phyloP scores from a whole-genome alignment of 2,888 invertebrate genomes.

The Eupithecia dodoneata region DNA sequence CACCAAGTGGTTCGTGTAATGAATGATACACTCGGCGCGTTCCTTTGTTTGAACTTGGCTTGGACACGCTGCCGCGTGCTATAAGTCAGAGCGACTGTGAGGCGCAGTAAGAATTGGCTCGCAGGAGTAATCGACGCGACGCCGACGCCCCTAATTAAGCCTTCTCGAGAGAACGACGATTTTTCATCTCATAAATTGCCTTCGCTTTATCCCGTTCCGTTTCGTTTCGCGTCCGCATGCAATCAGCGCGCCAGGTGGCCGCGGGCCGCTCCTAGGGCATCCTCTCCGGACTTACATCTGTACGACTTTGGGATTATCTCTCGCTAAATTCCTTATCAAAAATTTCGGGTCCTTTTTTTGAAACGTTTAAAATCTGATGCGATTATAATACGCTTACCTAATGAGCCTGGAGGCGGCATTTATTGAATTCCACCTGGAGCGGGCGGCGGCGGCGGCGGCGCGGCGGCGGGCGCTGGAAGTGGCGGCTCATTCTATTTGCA shows the following conservation, averaged over 20 bases:
- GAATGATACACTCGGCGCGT: too few relatives aligned
- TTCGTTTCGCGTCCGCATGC: slow-evolving; percentile 11
- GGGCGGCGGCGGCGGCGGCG: too few relatives aligned
- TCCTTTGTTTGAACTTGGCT: too few relatives aligned
- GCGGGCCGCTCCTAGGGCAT: neutral
- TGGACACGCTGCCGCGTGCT: too few relatives aligned
- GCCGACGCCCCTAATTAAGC: slow-evolving; percentile 40
- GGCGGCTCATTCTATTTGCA: too few relatives aligned
- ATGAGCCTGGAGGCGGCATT: neutral
- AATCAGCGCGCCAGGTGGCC: slow-evolving; percentile 13
- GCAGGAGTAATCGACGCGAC: slow-evolving; percentile 37
- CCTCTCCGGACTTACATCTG: neutral
- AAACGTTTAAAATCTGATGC: neutral
- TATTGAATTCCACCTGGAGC: too few relatives aligned
- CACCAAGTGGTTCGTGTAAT: too few relatives aligned
- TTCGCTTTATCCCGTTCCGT: slow-evolving; percentile 32
- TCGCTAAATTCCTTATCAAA: neutral
- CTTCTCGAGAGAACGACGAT: slow-evolving; percentile 41
- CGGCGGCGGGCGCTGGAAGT: too few relatives aligned
- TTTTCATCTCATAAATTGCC: slow-evolving; percentile 40
- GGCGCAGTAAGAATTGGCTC: slow-evolving; percentile 36
- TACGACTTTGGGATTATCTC: neutral
- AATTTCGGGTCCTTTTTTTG: neutral
- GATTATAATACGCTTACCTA: neutral
- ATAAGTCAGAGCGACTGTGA: slow-evolving; percentile 24